Evolutionary conservation across 2,113 vertebrate genomes (phyloP).

Genomic region (Apeltes quadracus): DNA sequence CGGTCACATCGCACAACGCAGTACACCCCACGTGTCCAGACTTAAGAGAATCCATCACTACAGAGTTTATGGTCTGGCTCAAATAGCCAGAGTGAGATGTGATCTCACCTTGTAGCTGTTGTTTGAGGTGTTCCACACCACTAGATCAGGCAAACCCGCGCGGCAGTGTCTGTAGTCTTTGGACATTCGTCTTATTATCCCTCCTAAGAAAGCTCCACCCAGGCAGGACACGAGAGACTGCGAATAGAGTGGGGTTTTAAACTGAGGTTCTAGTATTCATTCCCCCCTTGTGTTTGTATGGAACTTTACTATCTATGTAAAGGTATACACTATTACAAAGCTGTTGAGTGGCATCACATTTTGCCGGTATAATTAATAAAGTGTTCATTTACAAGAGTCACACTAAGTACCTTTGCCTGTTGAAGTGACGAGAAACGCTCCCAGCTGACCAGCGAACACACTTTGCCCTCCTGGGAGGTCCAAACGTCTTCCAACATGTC

Average conservation of each 20-base stretch:
- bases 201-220: constrained; percentile 87
- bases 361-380: neutral
- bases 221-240: constrained; percentile 89
- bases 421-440: constrained; percentile 88
- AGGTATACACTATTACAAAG: neutral
- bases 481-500: constrained; percentile 83
- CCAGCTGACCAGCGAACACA: constrained; percentile 88
- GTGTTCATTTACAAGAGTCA: neutral
- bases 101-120: constrained; percentile 84
- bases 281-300: neutral
- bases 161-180: constrained; percentile 89
- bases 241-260: constrained; percentile 39
- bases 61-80: neutral
- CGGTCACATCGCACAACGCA: neutral
- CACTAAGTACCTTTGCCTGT: constrained; percentile 87
- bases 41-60: neutral
- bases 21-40: neutral
- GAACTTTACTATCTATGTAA: neutral
- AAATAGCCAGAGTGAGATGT: neutral
- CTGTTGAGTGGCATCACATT: neutral
- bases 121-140: constrained; percentile 87
- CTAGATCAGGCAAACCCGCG: constrained; percentile 92
- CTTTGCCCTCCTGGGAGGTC: constrained; percentile 85
- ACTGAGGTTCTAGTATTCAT: constrained; percentile 8
- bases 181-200: constrained; percentile 85